Conservation (phyloP, 2,888 invertebrate genomes). For the Cephus nigrinus region DNA sequence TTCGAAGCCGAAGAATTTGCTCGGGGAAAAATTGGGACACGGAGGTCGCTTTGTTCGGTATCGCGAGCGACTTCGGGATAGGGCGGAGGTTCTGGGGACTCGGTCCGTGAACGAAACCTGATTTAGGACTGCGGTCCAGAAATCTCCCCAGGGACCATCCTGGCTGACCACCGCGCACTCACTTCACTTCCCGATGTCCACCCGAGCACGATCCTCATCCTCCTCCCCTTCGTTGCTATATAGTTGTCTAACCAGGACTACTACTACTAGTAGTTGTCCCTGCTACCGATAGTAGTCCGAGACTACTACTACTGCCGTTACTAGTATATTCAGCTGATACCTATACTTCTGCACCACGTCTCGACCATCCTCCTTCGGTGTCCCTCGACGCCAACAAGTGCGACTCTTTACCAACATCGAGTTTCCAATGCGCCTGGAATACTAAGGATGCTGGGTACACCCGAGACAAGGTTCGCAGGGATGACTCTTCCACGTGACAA, state of each 20-base stretch:
- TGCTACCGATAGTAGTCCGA: not conserved
- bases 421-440: conserved; percentile 53
- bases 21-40: not conserved
- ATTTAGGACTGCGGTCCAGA: conserved; percentile 64
- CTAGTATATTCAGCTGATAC: not conserved
- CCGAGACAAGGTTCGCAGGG: not conserved
- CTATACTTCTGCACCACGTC: conserved; percentile 27
- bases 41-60: conserved; percentile 35
- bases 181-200: conserved; percentile 58
- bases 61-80: conserved; percentile 35
- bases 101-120: conserved; percentile 61
- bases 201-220: conserved; percentile 49
- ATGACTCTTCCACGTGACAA: not conserved
- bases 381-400: conserved; percentile 62
- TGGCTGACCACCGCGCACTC: conserved; percentile 58
- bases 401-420: conserved; percentile 63
- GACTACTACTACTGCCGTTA: not conserved
- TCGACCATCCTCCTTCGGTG: conserved; percentile 39
- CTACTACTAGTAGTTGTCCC: not conserved
- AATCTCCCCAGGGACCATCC: conserved; percentile 59
- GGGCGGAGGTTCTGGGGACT: conserved; percentile 48
- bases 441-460: conserved; percentile 37
- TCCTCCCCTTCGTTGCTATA: not conserved
- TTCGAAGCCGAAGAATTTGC: not conserved
- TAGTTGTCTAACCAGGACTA: not conserved